A percentile compares a stretch with the other conserved stretches of the same genome.
Conservation (phyloP, 1,140 invertebrate species). For the Galendromus occidentalis region DNA sequence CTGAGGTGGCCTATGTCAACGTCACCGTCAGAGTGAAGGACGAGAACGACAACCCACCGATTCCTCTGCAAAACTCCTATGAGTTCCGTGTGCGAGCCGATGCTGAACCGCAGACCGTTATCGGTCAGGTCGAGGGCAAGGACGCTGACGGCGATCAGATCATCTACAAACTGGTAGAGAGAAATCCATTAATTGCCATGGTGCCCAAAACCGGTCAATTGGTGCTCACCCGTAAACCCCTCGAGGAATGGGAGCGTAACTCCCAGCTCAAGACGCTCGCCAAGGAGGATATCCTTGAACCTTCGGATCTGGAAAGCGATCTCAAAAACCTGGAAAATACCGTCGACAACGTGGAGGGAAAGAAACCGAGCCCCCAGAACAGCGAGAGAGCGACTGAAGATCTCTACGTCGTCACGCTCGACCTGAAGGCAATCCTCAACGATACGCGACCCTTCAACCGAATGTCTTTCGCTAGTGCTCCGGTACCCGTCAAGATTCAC, state of each 20-base stretch:
- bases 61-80: slow-evolving; percentile 53
- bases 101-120: slow-evolving; percentile 43
- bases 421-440: slow-evolving; percentile 12
- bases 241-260: slow-evolving; percentile 28
- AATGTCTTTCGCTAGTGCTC: background rate
- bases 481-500: background rate
- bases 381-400: slow-evolving; percentile 10
- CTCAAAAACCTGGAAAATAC: background rate
- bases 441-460: slow-evolving; percentile 10
- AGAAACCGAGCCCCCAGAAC: background rate
- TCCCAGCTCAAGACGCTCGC: slow-evolving; percentile 59
- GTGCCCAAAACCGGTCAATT: slow-evolving; percentile 77
- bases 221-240: slow-evolving; percentile 40
- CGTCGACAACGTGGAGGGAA: background rate
- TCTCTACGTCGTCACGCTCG: background rate
- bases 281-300: slow-evolving; percentile 38
- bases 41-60: slow-evolving; percentile 71
- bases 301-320: slow-evolving; percentile 12
- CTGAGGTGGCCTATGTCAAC: background rate
- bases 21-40: slow-evolving; percentile 51
- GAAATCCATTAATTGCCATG: slow-evolving; percentile 55
- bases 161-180: slow-evolving; percentile 53
- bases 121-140: slow-evolving; percentile 55
- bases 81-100: slow-evolving; percentile 46
- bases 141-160: slow-evolving; percentile 71